These are phyloP conservation scores for Pseudanteris insignis DNA, from an alignment of 2,888 invertebrate genomes.

Conservation along the genomic window DNA sequence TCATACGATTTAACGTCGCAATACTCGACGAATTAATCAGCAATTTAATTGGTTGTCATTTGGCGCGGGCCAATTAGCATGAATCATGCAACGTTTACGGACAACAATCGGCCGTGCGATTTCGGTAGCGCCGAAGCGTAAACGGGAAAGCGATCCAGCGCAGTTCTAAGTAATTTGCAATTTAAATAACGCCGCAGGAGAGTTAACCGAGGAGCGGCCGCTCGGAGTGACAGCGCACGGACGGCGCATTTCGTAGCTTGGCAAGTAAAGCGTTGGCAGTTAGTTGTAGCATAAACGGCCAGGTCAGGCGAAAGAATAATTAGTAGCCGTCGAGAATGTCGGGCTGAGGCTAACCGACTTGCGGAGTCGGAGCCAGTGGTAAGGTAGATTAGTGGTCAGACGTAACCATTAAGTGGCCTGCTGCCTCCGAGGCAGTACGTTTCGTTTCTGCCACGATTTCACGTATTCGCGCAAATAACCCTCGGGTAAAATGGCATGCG, in stretches of 20 bases:
- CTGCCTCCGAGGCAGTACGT: conserved; percentile 37
- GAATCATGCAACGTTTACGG: too few relatives aligned
- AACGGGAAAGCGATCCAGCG: too few relatives aligned
- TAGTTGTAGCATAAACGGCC: conserved; percentile 45
- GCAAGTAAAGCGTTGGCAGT: conserved; percentile 37
- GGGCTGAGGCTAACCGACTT: conserved; percentile 52
- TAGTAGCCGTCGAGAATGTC: conserved; percentile 53
- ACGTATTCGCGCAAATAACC: conserved; percentile 31
- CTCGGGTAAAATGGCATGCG: too few relatives aligned
- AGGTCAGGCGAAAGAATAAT: conserved; percentile 57
- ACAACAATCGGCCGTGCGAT: too few relatives aligned
- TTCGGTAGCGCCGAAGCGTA: too few relatives aligned
- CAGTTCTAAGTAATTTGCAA: too few relatives aligned
- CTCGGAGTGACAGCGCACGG: conserved; percentile 23
- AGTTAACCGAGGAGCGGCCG: conserved; percentile 6
- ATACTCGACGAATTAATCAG: too few relatives aligned
- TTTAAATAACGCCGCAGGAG: too few relatives aligned
- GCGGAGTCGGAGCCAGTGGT: conserved; percentile 53
- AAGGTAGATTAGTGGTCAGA: conserved; percentile 59
- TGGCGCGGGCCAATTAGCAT: too few relatives aligned
- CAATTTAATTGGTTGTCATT: too few relatives aligned
- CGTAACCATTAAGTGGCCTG: conserved; percentile 56
- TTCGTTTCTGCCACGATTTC: conserved; percentile 30
- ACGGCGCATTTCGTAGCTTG: conserved; percentile 21
- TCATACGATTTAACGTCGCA: too few relatives aligned